These are phyloP conservation scores for Stenolophus ochropezus DNA, from an alignment of 2,888 invertebrate species.

Conservation along the genomic window DNA sequence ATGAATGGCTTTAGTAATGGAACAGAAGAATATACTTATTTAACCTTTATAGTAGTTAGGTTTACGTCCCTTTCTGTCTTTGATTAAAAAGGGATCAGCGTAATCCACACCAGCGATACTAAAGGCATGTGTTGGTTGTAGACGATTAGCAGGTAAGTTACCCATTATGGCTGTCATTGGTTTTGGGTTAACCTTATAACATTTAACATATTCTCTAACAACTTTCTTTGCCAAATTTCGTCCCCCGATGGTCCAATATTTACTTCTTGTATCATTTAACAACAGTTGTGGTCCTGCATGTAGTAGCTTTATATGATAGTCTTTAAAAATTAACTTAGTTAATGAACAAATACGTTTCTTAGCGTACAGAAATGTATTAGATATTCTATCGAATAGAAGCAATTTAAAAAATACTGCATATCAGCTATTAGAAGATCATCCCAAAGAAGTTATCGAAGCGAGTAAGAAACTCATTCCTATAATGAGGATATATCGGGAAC, in stretches of 20 bases:
- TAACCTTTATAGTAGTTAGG: constrained; percentile 53
- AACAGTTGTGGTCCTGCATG: constrained; percentile 3
- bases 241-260: not conserved
- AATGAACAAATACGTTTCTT: not conserved
- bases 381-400: not conserved
- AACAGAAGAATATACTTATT: constrained; percentile 59
- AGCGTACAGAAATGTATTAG: not conserved
- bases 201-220: not conserved
- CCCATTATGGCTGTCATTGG: not conserved
- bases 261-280: not conserved
- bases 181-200: not conserved
- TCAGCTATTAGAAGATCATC: not conserved
- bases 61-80: constrained; percentile 58
- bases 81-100: constrained; percentile 60
- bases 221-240: not conserved
- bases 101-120: constrained; percentile 57
- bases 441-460: constrained; percentile 6
- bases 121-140: constrained; percentile 60
- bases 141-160: constrained; percentile 59
- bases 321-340: not conserved
- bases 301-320: not conserved
- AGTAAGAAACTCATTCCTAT: not conserved
- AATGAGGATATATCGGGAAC: not conserved
- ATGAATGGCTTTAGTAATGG: constrained; percentile 59
- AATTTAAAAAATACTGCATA: not conserved